Base-by-base conservation (phyloP, 35 echinoderm and acorn worm species). In the Holothuria glaberrima region DNA sequence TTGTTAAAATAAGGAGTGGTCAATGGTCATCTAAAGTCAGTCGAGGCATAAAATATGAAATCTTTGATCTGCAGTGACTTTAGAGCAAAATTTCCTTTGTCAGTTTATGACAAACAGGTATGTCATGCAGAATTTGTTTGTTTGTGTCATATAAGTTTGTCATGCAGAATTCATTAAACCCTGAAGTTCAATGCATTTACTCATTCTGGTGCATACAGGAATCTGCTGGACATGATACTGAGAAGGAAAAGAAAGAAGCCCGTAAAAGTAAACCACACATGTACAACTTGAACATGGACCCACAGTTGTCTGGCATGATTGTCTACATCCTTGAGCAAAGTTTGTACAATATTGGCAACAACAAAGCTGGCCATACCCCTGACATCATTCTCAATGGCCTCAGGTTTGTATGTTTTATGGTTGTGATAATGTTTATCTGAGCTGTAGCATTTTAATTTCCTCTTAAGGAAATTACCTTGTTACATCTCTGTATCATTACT, bases 221-320 rank as follows among this genome's bases (percentile, higher is more conserved):
- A 56, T 83, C 93, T 58, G 58, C 88, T 21, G 70, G 61, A 46
- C 38, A 92, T 54, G 90, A 92, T 22, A 82, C 54, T 2, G 93
- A 95, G 78, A 63, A 68, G 58, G 68, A 91, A 5, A 95, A 93
- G 88, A 98, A 98, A 67, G 93, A 94, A 63, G 96, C 94, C 21
- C 66, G 84, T 35, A 98, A 98, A 88, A 98, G 90, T 38, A 98
- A 91, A 14, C 96, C 96, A 28, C 96, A 98, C 86, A 66, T 98
- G 28, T 98, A 78, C 88, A 98, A 98, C 71, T 82, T 98, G 22
- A 98, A 98, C 83, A 67, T 95, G 25, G 96, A 98, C 75, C 48
- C 87, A 19, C 92, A 94, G 78, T 92, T 98, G 34, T 92, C 93
- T 45, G 96, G 96, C 19, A 98, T 98, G 96, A 98, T 98, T 14